phyloP scores from a whole-genome alignment of 2,888 invertebrate species.

The Nomada flava region DNA sequence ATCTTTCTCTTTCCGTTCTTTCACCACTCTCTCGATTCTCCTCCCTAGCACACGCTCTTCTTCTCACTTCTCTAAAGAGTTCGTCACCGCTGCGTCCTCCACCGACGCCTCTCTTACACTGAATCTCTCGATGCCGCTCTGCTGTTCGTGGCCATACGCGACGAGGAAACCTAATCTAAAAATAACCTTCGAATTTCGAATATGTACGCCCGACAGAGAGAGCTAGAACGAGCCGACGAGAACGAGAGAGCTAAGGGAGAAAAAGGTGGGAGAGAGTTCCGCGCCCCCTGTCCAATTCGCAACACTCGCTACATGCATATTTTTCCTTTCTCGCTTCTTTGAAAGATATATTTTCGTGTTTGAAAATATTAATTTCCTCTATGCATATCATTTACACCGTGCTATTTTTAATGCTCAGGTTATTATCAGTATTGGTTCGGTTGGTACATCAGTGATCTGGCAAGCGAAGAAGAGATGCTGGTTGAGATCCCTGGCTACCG shows the following conservation, averaged over 20 bases:
- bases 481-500: background rate
- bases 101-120: constrained; percentile 82
- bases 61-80: constrained; percentile 65
- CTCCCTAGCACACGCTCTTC: constrained; percentile 42
- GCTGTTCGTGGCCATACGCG: constrained; percentile 74
- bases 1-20: constrained; percentile 28
- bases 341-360: background rate
- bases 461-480: background rate
- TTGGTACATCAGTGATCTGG: background rate
- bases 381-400: no score
- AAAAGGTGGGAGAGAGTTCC: constrained; percentile 52
- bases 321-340: constrained; percentile 3
- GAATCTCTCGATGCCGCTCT: constrained; percentile 70
- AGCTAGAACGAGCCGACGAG: constrained; percentile 10
- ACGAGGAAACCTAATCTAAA: constrained; percentile 74
- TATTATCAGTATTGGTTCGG: background rate
- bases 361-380: no score
- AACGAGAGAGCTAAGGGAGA: constrained; percentile 12
- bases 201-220: constrained; percentile 67
- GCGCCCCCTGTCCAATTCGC: constrained; percentile 46
- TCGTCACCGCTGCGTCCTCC: constrained; percentile 78
- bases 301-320: constrained; percentile 9
- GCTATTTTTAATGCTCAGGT: background rate
- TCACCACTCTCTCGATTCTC: constrained; percentile 39
- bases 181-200: constrained; percentile 80